A percentile compares a stretch with the other conserved stretches of the same genome.
These are phyloP conservation scores for Poecilia picta DNA, from an alignment of 2,797 vertebrate species.

Conservation along the genomic window DNA sequence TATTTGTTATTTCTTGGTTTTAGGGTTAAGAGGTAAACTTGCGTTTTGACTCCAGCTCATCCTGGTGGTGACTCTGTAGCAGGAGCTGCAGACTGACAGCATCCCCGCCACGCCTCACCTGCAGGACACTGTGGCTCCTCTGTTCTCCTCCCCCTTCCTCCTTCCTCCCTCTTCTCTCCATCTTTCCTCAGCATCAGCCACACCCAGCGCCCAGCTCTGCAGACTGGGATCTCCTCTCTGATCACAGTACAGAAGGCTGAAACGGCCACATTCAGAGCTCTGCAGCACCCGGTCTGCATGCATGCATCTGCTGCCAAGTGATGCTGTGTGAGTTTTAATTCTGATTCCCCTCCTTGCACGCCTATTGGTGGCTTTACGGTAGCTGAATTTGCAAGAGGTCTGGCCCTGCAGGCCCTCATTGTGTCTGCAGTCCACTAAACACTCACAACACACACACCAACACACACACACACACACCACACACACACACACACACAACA, in stretches of 20 bases:
- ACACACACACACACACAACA: too few species aligned
- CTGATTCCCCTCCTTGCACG: constrained; percentile 45
- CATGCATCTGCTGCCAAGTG: background rate
- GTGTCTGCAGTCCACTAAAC: constrained; percentile 48
- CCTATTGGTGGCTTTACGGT: constrained; percentile 59
- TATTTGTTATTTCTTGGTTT: background rate
- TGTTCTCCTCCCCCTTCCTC: constrained; percentile 2
- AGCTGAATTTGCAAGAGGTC: constrained; percentile 53
- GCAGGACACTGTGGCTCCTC: constrained; percentile 12
- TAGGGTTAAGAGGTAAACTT: background rate
- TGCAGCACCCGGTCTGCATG: background rate
- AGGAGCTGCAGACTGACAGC: background rate
- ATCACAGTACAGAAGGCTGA: background rate
- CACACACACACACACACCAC: too few species aligned
- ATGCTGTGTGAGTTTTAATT: background rate
- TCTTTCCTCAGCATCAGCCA: constrained; percentile 74
- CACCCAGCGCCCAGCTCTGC: constrained; percentile 50
- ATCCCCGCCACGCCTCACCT: constrained; percentile 35
- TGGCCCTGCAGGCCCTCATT: constrained; percentile 61
- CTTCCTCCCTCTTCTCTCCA: background rate
- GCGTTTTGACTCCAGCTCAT: background rate
- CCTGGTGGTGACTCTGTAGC: background rate
- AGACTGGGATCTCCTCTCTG: background rate
- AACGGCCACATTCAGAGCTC: background rate
- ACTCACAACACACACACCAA: constrained; percentile 43